These are phyloP conservation scores for Palythoa caribaeorum DNA, from an alignment of 92 coral and sea anemone species.

Conservation along the genomic window DNA sequence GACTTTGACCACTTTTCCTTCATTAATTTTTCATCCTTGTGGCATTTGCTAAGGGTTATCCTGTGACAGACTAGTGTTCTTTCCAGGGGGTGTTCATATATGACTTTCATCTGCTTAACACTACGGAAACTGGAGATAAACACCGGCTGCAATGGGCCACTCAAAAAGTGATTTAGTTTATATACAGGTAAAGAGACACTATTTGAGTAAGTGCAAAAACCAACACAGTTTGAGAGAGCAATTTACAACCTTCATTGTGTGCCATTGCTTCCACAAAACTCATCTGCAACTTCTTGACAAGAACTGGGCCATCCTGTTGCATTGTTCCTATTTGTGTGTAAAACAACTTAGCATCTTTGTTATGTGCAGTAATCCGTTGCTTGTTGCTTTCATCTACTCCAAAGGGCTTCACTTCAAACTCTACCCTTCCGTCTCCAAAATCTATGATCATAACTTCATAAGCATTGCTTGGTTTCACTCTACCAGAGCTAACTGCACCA, in stretches of 20 bases:
- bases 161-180: too few relatives aligned
- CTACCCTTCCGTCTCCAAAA: conserved; percentile 13
- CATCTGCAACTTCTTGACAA: conserved; percentile 30
- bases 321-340: conserved; percentile 22
- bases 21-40: too few relatives aligned
- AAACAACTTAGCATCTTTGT: background rate
- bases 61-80: too few relatives aligned
- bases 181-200: too few relatives aligned
- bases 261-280: conserved; percentile 14
- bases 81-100: too few relatives aligned
- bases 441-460: conserved; percentile 20
- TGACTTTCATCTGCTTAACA: too few relatives aligned
- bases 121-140: too few relatives aligned
- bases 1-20: too few relatives aligned
- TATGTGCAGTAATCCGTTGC: background rate
- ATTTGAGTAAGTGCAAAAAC: background rate
- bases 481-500: background rate
- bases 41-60: too few relatives aligned
- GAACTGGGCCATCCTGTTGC: conserved; percentile 32
- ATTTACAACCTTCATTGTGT: background rate
- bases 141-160: too few relatives aligned
- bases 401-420: conserved; percentile 7
- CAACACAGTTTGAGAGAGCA: background rate
- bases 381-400: background rate
- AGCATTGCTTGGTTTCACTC: background rate